Base-by-base conservation (phyloP, 2,113 vertebrate genomes). In the Ceyx margarethae region DNA sequence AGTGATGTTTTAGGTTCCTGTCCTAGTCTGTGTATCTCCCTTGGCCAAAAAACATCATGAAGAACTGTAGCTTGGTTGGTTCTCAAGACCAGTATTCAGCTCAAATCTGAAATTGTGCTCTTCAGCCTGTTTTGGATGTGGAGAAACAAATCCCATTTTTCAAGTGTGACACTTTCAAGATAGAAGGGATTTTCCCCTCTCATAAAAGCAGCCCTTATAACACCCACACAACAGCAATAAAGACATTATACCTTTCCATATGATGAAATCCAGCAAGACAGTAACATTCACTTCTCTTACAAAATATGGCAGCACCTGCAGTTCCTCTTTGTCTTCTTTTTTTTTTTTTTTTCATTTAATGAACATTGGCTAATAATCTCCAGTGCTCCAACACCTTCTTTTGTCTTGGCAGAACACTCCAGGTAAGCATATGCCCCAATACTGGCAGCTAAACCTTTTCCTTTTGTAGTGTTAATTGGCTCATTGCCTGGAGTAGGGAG, bases 381-480 rank as follows among this genome's bases (percentile, higher is more conserved):
- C 83, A 91, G 58, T 45, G 42, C 61, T 72, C 53, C 85, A 61
- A 72, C 51, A 66, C 69, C 53, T 75, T 82, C 62, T 80, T 90
- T 88, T 67, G 48, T 86, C 90, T 88, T 75, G 53, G 92, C 69
- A 90, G 92, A 90, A 77, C 77, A 91, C 53, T 68, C 80, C 65
- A 81, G 83, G 80, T 86, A 68, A 78, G 80, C 46, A 60, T 28
- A 71, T 64, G 64, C 48, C 75, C 64, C 79, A 56, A 5, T 48
- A 20, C 68, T 93, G 81, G 80, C 85, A 93, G 80, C 85, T 64
- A 84, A 61, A 90, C 61, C 80, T 74, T 88, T 57, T 90, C 80
- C 35, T 91, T 91, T 76, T 81, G 29, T 51, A 15, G 61, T 75
- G 56, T 67, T 85, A 82, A 91, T 56, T 57, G 69, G 35, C 76